phyloP scores from a whole-genome alignment of 1,140 invertebrate species.

The Caerostris extrusa region DNA sequence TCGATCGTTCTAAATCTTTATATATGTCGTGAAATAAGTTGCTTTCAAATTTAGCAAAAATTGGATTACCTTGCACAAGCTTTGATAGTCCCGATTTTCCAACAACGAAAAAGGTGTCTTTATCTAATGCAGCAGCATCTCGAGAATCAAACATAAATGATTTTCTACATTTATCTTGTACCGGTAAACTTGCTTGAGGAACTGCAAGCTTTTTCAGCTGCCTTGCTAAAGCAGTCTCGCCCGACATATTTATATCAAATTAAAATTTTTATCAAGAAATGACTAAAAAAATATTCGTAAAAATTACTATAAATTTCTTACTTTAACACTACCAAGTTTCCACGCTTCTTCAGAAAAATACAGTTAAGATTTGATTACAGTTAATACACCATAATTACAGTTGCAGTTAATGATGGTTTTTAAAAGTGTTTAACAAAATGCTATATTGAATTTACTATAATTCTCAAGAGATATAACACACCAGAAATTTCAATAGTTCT shows the following conservation, averaged over 20 bases:
- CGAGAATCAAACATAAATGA: conserved; percentile 94
- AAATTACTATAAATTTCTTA: too few relatives aligned
- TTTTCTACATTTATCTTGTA: conserved; percentile 86
- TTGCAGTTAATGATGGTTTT: too few relatives aligned
- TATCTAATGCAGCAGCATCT: conserved; percentile 92
- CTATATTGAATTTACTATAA: too few relatives aligned
- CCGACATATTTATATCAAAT: conserved; percentile 31
- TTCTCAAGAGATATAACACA: too few relatives aligned
- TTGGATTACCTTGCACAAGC: conserved; percentile 87
- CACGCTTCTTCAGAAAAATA: too few relatives aligned
- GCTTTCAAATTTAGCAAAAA: conserved; percentile 88
- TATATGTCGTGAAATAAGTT: conserved; percentile 89
- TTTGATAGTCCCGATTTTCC: conserved; percentile 91
- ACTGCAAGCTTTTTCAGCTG: conserved; percentile 90
- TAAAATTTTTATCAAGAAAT: too few relatives aligned
- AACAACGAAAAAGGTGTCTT: conserved; percentile 91
- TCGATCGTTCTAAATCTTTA: conserved; percentile 89
- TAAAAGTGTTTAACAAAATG: too few relatives aligned
- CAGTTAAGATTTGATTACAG: too few relatives aligned
- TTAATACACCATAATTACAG: too few relatives aligned
- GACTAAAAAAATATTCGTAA: too few relatives aligned
- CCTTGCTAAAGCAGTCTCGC: conserved; percentile 88
- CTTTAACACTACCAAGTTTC: too few relatives aligned
- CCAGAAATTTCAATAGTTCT: too few relatives aligned
- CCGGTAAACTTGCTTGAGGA: conserved; percentile 88